These are phyloP conservation scores for Ctenodactylus gundi DNA, from an alignment of 2,113 vertebrate species.

Conservation along the genomic window DNA sequence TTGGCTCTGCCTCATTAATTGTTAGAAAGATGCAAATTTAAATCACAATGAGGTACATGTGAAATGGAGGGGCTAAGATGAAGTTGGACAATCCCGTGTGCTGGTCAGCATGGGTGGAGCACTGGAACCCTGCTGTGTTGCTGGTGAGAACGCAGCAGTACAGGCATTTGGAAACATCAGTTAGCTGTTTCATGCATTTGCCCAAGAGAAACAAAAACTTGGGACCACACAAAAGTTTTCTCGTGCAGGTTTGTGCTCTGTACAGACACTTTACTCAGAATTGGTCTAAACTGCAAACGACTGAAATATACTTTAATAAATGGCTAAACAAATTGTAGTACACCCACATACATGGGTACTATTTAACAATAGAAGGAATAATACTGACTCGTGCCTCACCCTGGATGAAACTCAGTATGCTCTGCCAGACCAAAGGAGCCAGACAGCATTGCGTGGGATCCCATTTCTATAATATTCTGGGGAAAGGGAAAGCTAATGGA, in stretches of 20 bases:
- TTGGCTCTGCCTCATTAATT: neutral
- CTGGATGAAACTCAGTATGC: neutral
- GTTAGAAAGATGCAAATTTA: constrained; percentile 41
- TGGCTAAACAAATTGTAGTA: neutral
- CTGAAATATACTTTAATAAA: neutral
- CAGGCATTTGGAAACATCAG: neutral
- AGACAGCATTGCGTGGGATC: neutral
- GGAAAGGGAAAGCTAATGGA: neutral
- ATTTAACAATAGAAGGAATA: neutral
- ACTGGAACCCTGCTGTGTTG: neutral
- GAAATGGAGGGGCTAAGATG: neutral
- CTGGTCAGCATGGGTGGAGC: neutral
- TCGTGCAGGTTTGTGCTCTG: neutral
- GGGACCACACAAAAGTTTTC: neutral
- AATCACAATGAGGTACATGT: neutral
- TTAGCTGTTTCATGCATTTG: neutral
- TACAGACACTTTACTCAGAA: neutral
- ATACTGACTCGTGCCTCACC: no score
- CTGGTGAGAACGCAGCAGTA: neutral
- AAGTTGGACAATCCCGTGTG: neutral
- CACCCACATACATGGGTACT: neutral
- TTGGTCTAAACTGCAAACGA: neutral
- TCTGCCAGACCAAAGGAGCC: neutral
- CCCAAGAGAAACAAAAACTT: neutral
- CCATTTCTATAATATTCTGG: neutral